A percentile compares a stretch with the other conserved stretches of the same genome.
These are phyloP conservation scores for Cryptoblepharus egeriae DNA, from an alignment of 2,797 vertebrate genomes.

Conservation along the genomic window DNA sequence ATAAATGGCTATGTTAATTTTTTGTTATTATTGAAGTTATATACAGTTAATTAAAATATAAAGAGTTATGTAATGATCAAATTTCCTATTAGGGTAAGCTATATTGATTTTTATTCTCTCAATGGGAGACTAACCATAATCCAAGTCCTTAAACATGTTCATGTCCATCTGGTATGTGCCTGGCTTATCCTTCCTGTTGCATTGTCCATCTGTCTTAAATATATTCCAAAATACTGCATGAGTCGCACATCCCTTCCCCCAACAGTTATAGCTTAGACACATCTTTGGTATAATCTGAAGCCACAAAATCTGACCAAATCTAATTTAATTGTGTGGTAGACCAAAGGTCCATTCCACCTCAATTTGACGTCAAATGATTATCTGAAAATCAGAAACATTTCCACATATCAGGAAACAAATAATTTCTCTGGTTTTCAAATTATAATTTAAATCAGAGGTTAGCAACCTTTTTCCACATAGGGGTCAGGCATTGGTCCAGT, in stretches of 20 bases:
- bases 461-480: too few species aligned
- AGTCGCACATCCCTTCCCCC: not conserved
- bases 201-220: conserved; percentile 51
- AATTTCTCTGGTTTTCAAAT: not conserved
- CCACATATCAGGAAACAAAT: too few species aligned
- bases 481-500: too few species aligned
- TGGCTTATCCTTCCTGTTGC: conserved; percentile 44
- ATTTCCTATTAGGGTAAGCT: conserved; percentile 26
- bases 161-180: conserved; percentile 57
- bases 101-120: conserved; percentile 21
- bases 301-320: not conserved
- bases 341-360: not conserved
- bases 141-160: conserved; percentile 60
- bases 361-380: too few species aligned
- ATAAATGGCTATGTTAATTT: too few species aligned
- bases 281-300: conserved; percentile 27
- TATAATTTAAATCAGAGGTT: not conserved
- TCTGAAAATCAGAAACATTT: too few species aligned
- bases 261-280: conserved; percentile 27
- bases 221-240: conserved; percentile 59
- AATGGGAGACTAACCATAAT: conserved; percentile 50
- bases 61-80: not conserved
- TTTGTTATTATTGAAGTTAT: too few species aligned
- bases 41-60: not conserved
- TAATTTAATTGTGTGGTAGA: not conserved